These are phyloP conservation scores for Spodoptera littoralis DNA, from an alignment of 2,888 invertebrate species.

Conservation along the genomic window DNA sequence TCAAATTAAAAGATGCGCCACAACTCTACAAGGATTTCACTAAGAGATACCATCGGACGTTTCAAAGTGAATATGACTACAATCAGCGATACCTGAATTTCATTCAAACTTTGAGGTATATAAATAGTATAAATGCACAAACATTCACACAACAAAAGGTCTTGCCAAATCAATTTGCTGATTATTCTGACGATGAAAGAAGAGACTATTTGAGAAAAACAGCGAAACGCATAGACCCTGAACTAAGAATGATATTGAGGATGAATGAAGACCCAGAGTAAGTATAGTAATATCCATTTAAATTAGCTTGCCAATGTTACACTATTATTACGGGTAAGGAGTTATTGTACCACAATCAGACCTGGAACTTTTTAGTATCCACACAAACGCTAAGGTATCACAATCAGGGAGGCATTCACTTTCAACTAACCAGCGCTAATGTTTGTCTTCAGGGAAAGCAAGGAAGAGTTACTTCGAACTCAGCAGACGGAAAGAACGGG, in stretches of 20 bases:
- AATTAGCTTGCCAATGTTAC: background rate
- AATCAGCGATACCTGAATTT: conserved; percentile 66
- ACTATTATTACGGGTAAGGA: no score
- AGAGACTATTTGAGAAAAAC: conserved; percentile 16
- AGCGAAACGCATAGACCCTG: conserved; percentile 59
- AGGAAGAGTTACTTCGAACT: background rate
- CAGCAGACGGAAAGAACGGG: background rate
- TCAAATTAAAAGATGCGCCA: conserved; percentile 57
- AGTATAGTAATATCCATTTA: background rate
- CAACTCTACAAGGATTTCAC: conserved; percentile 57
- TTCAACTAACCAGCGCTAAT: no score
- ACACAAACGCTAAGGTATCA: no score
- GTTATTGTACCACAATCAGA: no score
- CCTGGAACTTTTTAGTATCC: no score
- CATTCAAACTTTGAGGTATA: conserved; percentile 65
- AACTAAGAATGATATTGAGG: conserved; percentile 49
- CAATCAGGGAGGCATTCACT: no score
- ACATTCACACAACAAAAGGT: conserved; percentile 61
- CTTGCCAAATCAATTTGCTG: conserved; percentile 69
- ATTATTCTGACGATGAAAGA: conserved; percentile 63
- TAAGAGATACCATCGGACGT: conserved; percentile 63
- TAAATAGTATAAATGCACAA: conserved; percentile 69
- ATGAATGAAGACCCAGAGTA: conserved; percentile 10
- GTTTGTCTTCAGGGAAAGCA: no score
- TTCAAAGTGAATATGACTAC: conserved; percentile 63